Base-by-base conservation (phyloP, 1,140 invertebrate genomes). In the Bombus sylvicola region DNA sequence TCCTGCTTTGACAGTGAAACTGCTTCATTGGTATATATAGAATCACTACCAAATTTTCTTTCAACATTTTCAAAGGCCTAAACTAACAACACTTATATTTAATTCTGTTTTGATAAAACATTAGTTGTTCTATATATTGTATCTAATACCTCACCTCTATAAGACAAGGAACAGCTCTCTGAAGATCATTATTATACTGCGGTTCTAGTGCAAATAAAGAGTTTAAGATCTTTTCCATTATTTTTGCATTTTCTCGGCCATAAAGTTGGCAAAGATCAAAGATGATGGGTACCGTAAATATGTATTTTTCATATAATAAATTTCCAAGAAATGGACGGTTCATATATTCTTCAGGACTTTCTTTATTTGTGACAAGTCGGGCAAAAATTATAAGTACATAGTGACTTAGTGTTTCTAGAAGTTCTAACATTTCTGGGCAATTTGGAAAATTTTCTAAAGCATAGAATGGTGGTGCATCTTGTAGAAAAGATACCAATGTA, bases 261-360 rank as follows among this genome's bases (percentile, higher is more conserved):
- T 97, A 98, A 9, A 97, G 94, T 75, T 97, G 96, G 93, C 97
- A 97, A 2, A 98, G 91, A 92, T 98, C 98, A 92, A 98, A 96
- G 85, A 98, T 94, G 88, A 98, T 97, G 28, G 98, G 98, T 85
- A 98, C 95, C 34, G 98, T 98, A 92, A 98, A 97, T 85, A 98
- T 95, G 93, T 97, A 98, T 88, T 98, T 97, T 47, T 98, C 96
- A 93, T 98, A 98, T 64, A 98, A 92, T 71, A 98, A 91, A n/a
- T 97, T 95, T 9, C 96, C 96, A 94, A 97, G 96, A 74, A 96
- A 96, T 72, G 96, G 92, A 64, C 96, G 96, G 2, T 93, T 96
- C 89, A 98, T 97, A 95, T 96, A 97, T 90, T 97, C 95, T 10
- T 94, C 92, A 96, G 97, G 92, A 77, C 96, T 97, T 94, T 98